Base-by-base conservation (phyloP, 2,113 vertebrate species). In the Hirundichthys speculiger region DNA sequence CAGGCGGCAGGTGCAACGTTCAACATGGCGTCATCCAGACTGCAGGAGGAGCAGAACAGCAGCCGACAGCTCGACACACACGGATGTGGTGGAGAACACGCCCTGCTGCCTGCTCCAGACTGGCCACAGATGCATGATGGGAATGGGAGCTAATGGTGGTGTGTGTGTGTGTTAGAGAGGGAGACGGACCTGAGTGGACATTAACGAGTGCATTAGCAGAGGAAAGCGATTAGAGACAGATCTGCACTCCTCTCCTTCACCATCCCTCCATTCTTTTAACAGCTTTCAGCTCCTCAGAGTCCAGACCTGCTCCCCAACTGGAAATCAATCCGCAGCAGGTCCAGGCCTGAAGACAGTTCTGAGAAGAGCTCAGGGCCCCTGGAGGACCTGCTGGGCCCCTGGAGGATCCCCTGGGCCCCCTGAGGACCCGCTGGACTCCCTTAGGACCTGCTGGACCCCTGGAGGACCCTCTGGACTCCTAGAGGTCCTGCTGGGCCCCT, bases 41-140 rank as follows among this genome's bases (percentile, higher is more conserved):
- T 19, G 18, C 13, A 41, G 40, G 13, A 47, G 41, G 14, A n/a
- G 0, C 13, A 53, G 13, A 16, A 45, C 40, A n/a, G 14, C 9
- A 3, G 7, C 49, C 9, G 4, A 50, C 47, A 25, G 9, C 18
- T 15, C 4, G 24, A 57, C 63, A 64, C 47, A 50, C 8, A 55
- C 52, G 41, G 13, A n/a, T n/a, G n/a, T n/a, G n/a, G n/a, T n/a
- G n/a, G 5, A 30, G 2, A 69, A 84, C 42, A 84, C 77, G 57
- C 84, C 79, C 75, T 65, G 20, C 60, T 69, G 57, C 21, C 38
- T 78, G 53, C 14, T 38, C 20, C 11, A 22, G 39, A 56, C 75
- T 63, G 24, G 57, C n/a, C n/a, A 69, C 49, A 22, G 69, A 77
- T 87, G 86, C 84, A 90, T 88, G 27, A 73, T 88, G 84, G 84